Percentiles rank a stretch among this genome's conserved stretches.
Conservation (phyloP, 2,888 invertebrate species). For the Bedellia somnulentella region DNA sequence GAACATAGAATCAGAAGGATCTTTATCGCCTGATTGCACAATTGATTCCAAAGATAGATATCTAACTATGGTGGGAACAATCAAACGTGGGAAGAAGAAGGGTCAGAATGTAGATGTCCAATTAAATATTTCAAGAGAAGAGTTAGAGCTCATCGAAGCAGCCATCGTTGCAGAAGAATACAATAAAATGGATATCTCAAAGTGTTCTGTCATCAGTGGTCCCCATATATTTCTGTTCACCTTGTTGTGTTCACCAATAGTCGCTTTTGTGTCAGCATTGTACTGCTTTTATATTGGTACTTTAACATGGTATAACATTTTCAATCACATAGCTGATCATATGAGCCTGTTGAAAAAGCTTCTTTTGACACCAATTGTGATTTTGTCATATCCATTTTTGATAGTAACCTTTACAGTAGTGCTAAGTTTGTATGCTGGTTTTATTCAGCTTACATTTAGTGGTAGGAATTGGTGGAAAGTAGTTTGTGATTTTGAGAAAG, state of each 20-base stretch:
- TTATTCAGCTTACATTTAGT: slow-evolving; percentile 70
- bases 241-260: slow-evolving; percentile 67
- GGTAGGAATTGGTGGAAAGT: slow-evolving; percentile 70
- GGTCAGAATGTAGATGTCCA: slow-evolving; percentile 73
- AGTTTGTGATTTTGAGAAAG: slow-evolving; percentile 74
- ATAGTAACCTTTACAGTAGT: slow-evolving; percentile 67
- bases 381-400: slow-evolving; percentile 70
- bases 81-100: slow-evolving; percentile 71
- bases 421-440: slow-evolving; percentile 67
- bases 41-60: slow-evolving; percentile 59
- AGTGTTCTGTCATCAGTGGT: slow-evolving; percentile 62
- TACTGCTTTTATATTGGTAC: slow-evolving; percentile 77
- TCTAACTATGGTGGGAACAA: slow-evolving; percentile 72
- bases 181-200: slow-evolving; percentile 57
- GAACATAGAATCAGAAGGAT: slow-evolving; percentile 44
- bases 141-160: slow-evolving; percentile 69
- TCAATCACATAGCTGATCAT: slow-evolving; percentile 70
- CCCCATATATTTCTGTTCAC: slow-evolving; percentile 68
- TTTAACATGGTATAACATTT: slow-evolving; percentile 76
- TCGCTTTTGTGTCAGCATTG: slow-evolving; percentile 62
- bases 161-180: slow-evolving; percentile 61
- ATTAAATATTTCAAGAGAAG: slow-evolving; percentile 71
- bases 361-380: slow-evolving; percentile 66
- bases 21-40: slow-evolving; percentile 56
- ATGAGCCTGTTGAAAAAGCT: slow-evolving; percentile 64